Evolutionary conservation across 1,140 invertebrate species (phyloP).

Genomic region (Bombus huntii): DNA sequence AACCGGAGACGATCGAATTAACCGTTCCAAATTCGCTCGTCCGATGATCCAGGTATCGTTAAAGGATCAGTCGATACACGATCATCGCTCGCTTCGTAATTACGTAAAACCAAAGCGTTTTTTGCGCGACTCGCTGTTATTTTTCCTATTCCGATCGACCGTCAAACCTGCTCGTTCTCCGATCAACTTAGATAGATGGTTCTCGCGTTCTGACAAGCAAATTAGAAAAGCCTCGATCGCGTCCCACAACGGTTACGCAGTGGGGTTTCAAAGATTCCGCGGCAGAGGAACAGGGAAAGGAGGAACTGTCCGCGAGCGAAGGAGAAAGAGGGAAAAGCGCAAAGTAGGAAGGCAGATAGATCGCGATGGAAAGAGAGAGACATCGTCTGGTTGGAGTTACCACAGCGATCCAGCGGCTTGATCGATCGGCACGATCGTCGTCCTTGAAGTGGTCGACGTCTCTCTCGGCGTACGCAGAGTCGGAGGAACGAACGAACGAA

Average conservation of each 20-base stretch:
- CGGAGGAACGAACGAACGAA: conserved; percentile 30
- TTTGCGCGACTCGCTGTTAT: too few relatives aligned
- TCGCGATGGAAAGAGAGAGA: conserved; percentile 15
- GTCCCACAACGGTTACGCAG: neutral
- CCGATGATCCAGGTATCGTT: too few relatives aligned
- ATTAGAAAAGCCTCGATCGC: conserved; percentile 12
- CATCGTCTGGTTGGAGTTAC: conserved; percentile 56
- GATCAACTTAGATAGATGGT: conserved; percentile 10
- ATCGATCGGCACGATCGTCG: conserved; percentile 68
- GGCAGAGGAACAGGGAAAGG: neutral
- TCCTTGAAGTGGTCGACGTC: conserved; percentile 76
- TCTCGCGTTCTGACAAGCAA: conserved; percentile 14
- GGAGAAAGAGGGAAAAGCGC: neutral
- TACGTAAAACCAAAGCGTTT: neutral
- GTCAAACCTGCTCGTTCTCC: neutral
- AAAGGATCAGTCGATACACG: neutral
- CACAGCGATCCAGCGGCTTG: conserved; percentile 60
- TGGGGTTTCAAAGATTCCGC: conserved; percentile 26
- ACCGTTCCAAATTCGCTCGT: too few relatives aligned
- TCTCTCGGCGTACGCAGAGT: conserved; percentile 52
- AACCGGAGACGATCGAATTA: too few relatives aligned
- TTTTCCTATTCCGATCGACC: neutral
- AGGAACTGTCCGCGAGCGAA: neutral
- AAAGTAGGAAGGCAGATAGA: neutral
- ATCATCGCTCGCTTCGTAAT: neutral